Evolutionary conservation across 2,888 invertebrate species (phyloP).

Genomic region (Gari tellinella): DNA sequence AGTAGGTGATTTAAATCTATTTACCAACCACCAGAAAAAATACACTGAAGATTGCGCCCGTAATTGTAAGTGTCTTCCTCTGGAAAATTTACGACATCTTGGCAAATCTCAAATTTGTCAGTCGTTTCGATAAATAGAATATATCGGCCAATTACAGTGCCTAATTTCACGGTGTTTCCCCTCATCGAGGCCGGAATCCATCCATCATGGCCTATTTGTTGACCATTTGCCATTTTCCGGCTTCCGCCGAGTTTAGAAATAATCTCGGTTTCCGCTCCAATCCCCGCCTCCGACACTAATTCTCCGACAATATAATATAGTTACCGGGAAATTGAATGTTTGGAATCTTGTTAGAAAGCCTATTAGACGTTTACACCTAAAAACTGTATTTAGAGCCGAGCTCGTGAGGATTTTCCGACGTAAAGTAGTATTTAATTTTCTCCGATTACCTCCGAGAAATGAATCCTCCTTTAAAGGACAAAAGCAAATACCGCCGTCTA

Average conservation of each 20-base stretch:
- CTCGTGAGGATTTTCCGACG: slow-evolving; percentile 26
- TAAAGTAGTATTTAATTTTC: slow-evolving; percentile 63
- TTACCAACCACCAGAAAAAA: neutral
- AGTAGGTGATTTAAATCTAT: no score
- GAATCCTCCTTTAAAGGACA: slow-evolving; percentile 41
- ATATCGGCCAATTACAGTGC: slow-evolving; percentile 6
- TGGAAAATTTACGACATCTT: neutral
- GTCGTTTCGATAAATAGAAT: slow-evolving; percentile 6
- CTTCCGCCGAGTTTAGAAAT: slow-evolving; percentile 31
- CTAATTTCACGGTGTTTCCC: slow-evolving; percentile 9
- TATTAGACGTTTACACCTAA: slow-evolving; percentile 50
- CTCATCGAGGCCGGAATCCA: slow-evolving; percentile 4
- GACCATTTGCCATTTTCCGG: slow-evolving; percentile 13
- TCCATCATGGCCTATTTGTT: slow-evolving; percentile 30
- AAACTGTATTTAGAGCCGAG: slow-evolving; percentile 43
- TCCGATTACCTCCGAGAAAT: slow-evolving; percentile 35
- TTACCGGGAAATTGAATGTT: slow-evolving; percentile 64
- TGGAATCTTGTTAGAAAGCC: slow-evolving; percentile 51
- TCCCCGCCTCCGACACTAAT: slow-evolving; percentile 37
- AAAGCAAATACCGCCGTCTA: slow-evolving; percentile 40
- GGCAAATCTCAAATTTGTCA: neutral
- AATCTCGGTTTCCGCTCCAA: slow-evolving; percentile 32
- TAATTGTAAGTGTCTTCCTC: neutral
- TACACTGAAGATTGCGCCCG: neutral
- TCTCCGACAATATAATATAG: slow-evolving; percentile 46